Evolutionary conservation across 1,140 invertebrate species (phyloP).

Genomic region (Megalonaias nervosa): DNA sequence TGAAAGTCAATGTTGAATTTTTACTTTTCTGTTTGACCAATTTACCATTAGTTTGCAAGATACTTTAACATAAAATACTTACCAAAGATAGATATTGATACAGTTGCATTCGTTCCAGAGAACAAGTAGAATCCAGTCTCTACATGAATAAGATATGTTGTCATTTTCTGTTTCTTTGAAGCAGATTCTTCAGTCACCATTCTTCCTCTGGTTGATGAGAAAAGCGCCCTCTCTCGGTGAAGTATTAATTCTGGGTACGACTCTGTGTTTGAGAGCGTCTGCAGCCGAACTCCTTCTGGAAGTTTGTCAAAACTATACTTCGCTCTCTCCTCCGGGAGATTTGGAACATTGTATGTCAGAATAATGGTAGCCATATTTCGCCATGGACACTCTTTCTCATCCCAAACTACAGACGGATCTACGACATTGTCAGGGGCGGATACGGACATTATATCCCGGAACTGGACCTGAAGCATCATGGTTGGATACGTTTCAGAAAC

Average conservation of each 20-base stretch:
- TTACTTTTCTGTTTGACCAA: no score
- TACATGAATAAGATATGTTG: constrained; percentile 26
- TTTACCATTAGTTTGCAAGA: no score
- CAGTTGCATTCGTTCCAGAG: constrained; percentile 31
- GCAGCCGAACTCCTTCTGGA: constrained; percentile 7
- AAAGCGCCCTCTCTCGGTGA: constrained; percentile 25
- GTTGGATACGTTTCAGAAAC: constrained; percentile 8
- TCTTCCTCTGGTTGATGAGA: constrained; percentile 17
- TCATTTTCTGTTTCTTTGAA: constrained; percentile 1
- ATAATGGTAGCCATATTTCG: constrained; percentile 4
- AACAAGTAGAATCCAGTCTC: constrained; percentile 33
- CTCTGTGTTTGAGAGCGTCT: constrained; percentile 9
- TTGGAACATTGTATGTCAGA: constrained; percentile 20
- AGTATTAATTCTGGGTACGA: constrained; percentile 12
- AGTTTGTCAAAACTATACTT: constrained; percentile 22
- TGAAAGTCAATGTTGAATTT: no score
- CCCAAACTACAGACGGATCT: constrained; percentile 19
- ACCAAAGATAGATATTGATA: constrained; percentile 31
- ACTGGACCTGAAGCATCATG: constrained; percentile 27
- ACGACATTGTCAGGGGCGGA: background rate
- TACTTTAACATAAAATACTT: background rate
- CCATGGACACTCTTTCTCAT: constrained; percentile 28
- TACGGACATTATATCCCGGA: background rate
- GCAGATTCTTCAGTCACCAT: background rate
- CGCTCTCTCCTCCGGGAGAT: constrained; percentile 16